A percentile compares a stretch with the other conserved stretches of the same genome.
Conservation (phyloP, 1,140 invertebrate genomes). For the Globodera rostochiensis region DNA sequence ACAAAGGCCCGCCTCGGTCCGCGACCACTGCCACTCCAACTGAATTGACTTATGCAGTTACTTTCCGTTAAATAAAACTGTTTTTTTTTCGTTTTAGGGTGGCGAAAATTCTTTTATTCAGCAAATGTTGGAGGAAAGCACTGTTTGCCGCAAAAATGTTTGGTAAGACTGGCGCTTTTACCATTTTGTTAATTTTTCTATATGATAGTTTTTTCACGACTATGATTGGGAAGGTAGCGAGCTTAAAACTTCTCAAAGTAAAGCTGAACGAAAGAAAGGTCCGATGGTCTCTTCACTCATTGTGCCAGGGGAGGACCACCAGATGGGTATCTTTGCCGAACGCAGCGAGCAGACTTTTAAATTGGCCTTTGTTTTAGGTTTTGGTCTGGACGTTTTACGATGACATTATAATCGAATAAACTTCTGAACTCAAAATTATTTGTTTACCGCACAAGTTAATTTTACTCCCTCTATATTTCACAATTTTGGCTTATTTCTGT, state of each 20-base stretch:
- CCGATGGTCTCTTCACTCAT: conserved; percentile 20
- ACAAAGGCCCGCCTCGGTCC: conserved; percentile 27
- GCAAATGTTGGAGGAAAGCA: conserved; percentile 47
- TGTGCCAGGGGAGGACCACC: conserved; percentile 32
- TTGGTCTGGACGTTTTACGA: conserved; percentile 35
- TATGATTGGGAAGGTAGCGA: conserved; percentile 33
- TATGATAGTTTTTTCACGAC: conserved; percentile 32
- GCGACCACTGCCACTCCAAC: conserved; percentile 27
- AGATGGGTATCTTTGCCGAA: conserved; percentile 19
- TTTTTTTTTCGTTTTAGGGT: conserved; percentile 28
- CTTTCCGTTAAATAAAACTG: not conserved
- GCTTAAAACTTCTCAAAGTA: conserved; percentile 12
- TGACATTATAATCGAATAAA: conserved; percentile 18
- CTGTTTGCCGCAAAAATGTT: conserved; percentile 12
- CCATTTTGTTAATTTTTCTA: conserved; percentile 15
- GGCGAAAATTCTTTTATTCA: conserved; percentile 38
- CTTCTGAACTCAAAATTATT: not conserved
- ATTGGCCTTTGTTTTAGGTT: conserved; percentile 1
- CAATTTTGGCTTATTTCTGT: not conserved
- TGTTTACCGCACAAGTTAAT: conserved; percentile 2
- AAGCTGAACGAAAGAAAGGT: conserved; percentile 1
- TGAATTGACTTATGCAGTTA: conserved; percentile 30
- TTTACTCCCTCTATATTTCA: not conserved
- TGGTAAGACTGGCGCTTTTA: conserved; percentile 22
- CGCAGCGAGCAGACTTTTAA: not conserved